Evolutionary conservation across 2,888 invertebrate species (phyloP).

Genomic region (Brachyptera putata): DNA sequence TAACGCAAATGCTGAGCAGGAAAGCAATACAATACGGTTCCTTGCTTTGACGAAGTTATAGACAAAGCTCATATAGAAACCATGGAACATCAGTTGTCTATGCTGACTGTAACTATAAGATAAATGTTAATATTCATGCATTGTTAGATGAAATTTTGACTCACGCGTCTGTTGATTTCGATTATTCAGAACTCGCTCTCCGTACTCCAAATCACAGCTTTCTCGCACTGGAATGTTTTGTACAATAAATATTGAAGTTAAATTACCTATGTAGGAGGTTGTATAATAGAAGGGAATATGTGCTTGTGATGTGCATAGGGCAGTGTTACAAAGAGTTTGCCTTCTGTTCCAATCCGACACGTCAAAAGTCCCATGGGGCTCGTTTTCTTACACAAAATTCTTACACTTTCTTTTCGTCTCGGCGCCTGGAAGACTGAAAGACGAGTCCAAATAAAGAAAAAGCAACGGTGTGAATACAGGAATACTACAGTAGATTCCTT

Average conservation of each 20-base stretch:
- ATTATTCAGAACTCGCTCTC: no score
- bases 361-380: not conserved
- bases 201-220: no score
- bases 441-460: conserved; percentile 16
- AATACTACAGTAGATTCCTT: conserved; percentile 22
- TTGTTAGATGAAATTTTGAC: no score
- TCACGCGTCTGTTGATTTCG: no score
- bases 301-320: not conserved
- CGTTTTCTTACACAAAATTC: conserved; percentile 5
- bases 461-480: conserved; percentile 22
- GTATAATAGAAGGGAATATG: not conserved
- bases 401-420: conserved; percentile 7
- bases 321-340: not conserved
- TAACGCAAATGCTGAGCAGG: not conserved
- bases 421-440: conserved; percentile 16
- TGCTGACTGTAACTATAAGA: no score
- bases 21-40: not conserved
- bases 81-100: conserved; percentile 7
- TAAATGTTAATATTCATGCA: no score
- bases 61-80: not conserved
- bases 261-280: not conserved
- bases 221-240: no score
- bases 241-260: not conserved
- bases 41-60: not conserved
- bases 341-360: not conserved